Evolutionary conservation across 2,113 vertebrate species (phyloP).

Genomic region (Brachyhypopomus gauderio): DNA sequence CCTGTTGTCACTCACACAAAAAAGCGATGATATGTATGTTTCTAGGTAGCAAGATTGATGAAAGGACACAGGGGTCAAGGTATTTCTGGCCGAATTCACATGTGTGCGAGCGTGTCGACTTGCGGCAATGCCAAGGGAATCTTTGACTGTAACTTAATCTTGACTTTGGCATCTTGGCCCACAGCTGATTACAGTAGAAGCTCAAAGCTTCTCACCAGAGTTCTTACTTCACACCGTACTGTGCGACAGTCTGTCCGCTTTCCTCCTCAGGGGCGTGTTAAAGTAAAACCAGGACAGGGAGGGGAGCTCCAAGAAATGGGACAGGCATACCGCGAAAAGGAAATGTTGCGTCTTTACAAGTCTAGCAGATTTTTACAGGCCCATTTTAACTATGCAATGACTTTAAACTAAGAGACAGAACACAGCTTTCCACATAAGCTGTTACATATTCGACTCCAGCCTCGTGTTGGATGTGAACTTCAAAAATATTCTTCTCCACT

Average conservation of each 20-base stretch:
- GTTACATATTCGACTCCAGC: not conserved
- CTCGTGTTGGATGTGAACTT: not conserved
- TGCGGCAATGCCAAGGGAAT: not conserved
- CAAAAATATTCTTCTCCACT: not conserved
- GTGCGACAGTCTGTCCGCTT: not conserved
- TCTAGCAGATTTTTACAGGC: constrained; percentile 22
- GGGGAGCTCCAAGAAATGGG: constrained; percentile 25
- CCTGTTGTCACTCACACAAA: not conserved
- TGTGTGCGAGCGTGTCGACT: constrained; percentile 49
- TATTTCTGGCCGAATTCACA: not conserved
- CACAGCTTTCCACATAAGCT: not conserved
- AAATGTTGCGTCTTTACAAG: constrained; percentile 36
- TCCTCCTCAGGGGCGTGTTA: not conserved
- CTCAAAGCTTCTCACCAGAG: not conserved
- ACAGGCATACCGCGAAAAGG: constrained; percentile 7
- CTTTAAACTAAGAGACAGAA: constrained; percentile 10
- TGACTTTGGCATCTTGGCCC: constrained; percentile 40
- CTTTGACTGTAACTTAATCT: not conserved
- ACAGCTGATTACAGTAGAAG: not conserved
- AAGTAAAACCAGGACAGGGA: constrained; percentile 36
- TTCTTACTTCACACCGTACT: not conserved
- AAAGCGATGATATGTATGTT: constrained; percentile 3
- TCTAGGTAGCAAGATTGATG: constrained; percentile 20
- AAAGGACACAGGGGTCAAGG: not conserved
- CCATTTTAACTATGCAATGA: not conserved